A percentile compares a stretch with the other conserved stretches of the same genome.
Evolutionary conservation across 2,888 invertebrate species (phyloP).

Genomic region (Troides aeacus): DNA sequence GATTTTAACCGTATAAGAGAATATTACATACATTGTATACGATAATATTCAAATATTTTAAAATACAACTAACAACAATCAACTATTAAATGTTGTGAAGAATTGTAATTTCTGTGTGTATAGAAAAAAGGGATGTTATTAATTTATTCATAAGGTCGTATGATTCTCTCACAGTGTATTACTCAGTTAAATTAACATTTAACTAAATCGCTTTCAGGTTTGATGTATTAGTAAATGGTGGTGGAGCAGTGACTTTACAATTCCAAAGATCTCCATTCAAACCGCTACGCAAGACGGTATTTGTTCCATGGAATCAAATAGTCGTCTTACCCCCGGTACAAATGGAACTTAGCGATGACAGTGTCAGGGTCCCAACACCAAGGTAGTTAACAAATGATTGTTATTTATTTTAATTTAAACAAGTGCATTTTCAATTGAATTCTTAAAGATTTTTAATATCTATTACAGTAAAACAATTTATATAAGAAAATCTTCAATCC

Average conservation of each 20-base stretch:
- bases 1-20: background rate
- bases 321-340: constrained; percentile 94
- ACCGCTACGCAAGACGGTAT: constrained; percentile 92
- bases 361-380: constrained; percentile 75
- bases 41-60: background rate
- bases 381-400: constrained; percentile 49
- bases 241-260: constrained; percentile 97
- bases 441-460: too few relatives aligned
- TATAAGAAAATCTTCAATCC: too few relatives aligned
- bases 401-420: too few relatives aligned
- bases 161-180: background rate
- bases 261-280: constrained; percentile 97
- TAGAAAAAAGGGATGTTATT: too few relatives aligned
- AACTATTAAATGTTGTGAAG: too few relatives aligned
- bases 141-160: background rate
- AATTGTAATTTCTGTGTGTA: too few relatives aligned
- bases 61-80: background rate
- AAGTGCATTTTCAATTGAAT: too few relatives aligned
- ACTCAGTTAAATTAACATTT: background rate
- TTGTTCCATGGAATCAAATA: constrained; percentile 99
- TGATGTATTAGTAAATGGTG: constrained; percentile 99
- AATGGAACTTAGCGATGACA: constrained; percentile 90
- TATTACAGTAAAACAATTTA: too few relatives aligned
- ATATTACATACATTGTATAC: background rate
- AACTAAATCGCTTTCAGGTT: constrained; percentile 83